phyloP scores from a whole-genome alignment of 2,888 invertebrate genomes.

The Sarcophaga caerulescens region DNA sequence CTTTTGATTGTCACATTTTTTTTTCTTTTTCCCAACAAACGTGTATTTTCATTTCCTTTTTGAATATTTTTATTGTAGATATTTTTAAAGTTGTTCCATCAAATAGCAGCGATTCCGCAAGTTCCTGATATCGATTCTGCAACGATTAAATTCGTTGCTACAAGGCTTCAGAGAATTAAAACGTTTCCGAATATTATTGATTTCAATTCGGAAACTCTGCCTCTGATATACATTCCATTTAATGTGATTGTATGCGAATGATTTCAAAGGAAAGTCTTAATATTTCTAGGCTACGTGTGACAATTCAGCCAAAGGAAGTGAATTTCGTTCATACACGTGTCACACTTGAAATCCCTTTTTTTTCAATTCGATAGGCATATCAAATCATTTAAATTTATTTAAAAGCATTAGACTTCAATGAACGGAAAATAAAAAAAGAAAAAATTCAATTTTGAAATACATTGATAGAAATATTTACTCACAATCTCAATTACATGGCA shows the following conservation, averaged over 20 bases:
- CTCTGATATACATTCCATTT: too few species aligned
- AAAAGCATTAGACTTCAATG: not conserved
- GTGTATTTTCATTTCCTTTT: too few species aligned
- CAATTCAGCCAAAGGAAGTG: constrained; percentile 2
- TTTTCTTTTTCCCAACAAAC: too few species aligned
- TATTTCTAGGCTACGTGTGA: constrained; percentile 20
- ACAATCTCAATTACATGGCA: not conserved
- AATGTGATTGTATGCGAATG: not conserved
- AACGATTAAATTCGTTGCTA: too few species aligned
- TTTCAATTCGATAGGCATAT: constrained; percentile 30
- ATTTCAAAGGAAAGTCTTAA: constrained; percentile 3
- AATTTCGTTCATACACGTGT: constrained; percentile 28
- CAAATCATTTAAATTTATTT: constrained; percentile 26
- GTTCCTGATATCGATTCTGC: too few species aligned
- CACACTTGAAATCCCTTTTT: constrained; percentile 32
- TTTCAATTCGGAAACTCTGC: too few species aligned
- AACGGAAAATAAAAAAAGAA: constrained; percentile 2
- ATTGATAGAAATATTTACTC: constrained; percentile 8
- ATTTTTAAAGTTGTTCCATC: too few species aligned
- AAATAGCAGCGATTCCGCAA: too few species aligned
- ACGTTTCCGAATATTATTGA: too few species aligned
- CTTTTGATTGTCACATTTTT: too few species aligned
- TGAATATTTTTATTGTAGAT: too few species aligned
- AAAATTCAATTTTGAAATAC: not conserved
- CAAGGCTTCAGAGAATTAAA: too few species aligned